Conservation (phyloP, 2,888 invertebrate species). For the Torymus tubicola region DNA sequence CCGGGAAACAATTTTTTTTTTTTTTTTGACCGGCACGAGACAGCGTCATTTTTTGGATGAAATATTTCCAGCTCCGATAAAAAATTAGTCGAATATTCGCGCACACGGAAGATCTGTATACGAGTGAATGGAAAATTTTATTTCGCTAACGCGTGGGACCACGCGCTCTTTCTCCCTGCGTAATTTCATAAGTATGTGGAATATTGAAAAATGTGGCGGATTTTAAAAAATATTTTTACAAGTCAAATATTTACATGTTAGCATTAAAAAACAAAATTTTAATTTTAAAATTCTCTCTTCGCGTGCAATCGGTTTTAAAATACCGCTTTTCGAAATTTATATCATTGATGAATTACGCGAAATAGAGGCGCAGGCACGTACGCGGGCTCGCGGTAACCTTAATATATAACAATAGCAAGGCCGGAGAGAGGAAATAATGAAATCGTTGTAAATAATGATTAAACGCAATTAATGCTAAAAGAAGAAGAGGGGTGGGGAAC, state of each 20-base stretch:
- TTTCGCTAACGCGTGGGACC: slow-evolving; percentile 6
- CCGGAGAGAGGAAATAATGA: slow-evolving; percentile 34
- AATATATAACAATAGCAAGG: slow-evolving; percentile 33
- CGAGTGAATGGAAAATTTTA: slow-evolving; percentile 11
- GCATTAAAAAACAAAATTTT: slow-evolving; percentile 20
- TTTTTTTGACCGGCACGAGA: not conserved
- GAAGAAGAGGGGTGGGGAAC: not conserved
- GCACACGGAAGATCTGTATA: not conserved
- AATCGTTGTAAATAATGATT: slow-evolving; percentile 59
- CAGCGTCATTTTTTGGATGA: slow-evolving; percentile 46
- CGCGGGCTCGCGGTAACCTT: not conserved
- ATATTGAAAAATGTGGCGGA: slow-evolving; percentile 36
- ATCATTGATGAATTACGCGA: slow-evolving; percentile 19
- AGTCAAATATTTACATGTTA: slow-evolving; percentile 24
- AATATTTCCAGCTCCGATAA: slow-evolving; percentile 30
- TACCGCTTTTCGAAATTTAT: too few relatives aligned
- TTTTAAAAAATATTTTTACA: slow-evolving; percentile 19
- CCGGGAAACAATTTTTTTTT: not conserved
- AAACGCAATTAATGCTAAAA: slow-evolving; percentile 53
- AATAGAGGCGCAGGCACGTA: not conserved
- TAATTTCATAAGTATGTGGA: slow-evolving; percentile 19
- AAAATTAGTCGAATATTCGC: slow-evolving; percentile 33
- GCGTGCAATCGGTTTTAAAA: too few relatives aligned
- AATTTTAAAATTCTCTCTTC: slow-evolving; percentile 14
- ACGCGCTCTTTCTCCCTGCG: not conserved